phyloP scores from a whole-genome alignment of 2,113 vertebrate species.

The Elephantulus edwardii region DNA sequence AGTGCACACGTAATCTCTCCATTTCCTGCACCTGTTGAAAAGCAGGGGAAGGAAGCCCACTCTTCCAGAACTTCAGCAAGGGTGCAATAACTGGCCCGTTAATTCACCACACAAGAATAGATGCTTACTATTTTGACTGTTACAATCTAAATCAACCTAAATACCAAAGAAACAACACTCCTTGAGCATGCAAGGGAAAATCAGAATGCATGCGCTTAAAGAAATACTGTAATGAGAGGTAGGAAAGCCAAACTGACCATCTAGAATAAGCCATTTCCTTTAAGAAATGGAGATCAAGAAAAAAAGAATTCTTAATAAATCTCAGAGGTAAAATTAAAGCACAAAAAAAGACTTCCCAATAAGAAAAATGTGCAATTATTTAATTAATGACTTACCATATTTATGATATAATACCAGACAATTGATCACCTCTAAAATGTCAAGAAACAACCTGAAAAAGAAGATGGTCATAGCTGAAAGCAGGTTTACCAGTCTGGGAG shows the following conservation, averaged over 20 bases:
- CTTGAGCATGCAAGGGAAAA: not conserved
- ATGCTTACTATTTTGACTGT: not conserved
- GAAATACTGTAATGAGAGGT: fast-evolving
- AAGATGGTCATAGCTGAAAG: not conserved
- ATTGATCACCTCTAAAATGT: not conserved
- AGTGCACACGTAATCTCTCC: not conserved
- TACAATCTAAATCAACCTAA: not conserved
- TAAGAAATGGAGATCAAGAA: constrained; percentile 19
- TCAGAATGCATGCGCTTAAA: not conserved
- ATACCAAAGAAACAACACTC: not conserved
- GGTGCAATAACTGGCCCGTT: not conserved
- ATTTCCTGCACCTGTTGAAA: not conserved
- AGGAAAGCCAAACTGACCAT: not conserved
- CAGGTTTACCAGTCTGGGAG: not conserved
- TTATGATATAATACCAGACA: not conserved
- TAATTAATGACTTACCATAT: not conserved
- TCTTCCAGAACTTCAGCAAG: not conserved
- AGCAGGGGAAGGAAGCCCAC: not conserved
- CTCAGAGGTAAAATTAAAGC: not conserved
- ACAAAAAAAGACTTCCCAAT: not conserved
- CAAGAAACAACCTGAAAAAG: constrained; percentile 4
- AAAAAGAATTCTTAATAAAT: constrained; percentile 29
- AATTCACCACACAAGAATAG: not conserved
- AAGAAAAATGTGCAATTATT: not conserved
- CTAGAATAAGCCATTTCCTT: not conserved